These are phyloP conservation scores for Morus bassanus DNA, from an alignment of 2,797 vertebrate species.

Conservation along the genomic window DNA sequence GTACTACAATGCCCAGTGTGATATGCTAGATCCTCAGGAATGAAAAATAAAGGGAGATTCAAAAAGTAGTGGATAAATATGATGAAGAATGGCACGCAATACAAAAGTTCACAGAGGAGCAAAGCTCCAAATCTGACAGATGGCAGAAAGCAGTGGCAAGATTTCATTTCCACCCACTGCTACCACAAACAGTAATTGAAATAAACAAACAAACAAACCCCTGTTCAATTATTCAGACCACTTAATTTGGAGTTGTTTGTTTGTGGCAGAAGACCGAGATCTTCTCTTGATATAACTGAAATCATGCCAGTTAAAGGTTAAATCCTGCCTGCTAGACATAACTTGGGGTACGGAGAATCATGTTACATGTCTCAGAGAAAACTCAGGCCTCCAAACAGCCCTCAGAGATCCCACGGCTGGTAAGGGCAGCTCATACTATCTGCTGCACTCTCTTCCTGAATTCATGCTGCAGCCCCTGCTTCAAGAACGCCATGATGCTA, in stretches of 20 bases:
- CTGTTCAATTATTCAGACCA: slow-evolving; percentile 43
- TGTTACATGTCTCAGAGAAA: not conserved
- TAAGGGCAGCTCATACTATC: not conserved
- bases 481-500: not conserved
- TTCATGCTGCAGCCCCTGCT: not conserved
- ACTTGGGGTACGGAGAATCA: not conserved
- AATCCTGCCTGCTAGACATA: slow-evolving; percentile 41
- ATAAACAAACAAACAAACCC: slow-evolving; percentile 57
- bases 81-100: not conserved
- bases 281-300: slow-evolving; percentile 53
- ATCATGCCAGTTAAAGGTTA: slow-evolving; percentile 27
- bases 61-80: not conserved
- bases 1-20: not conserved
- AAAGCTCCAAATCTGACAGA: not conserved
- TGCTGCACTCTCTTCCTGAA: not conserved
- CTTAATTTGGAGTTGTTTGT: slow-evolving; percentile 59
- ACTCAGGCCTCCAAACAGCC: not conserved
- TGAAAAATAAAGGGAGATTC: not conserved
- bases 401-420: not conserved
- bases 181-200: slow-evolving; percentile 60
- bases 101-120: not conserved
- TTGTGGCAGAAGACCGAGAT: slow-evolving; percentile 40
- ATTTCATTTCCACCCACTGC: slow-evolving; percentile 44
- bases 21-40: not conserved
- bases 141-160: not conserved